Percentiles rank a stretch among this genome's conserved stretches.
Conservation (phyloP, 2,113 vertebrate species). For the Channa maculata region DNA sequence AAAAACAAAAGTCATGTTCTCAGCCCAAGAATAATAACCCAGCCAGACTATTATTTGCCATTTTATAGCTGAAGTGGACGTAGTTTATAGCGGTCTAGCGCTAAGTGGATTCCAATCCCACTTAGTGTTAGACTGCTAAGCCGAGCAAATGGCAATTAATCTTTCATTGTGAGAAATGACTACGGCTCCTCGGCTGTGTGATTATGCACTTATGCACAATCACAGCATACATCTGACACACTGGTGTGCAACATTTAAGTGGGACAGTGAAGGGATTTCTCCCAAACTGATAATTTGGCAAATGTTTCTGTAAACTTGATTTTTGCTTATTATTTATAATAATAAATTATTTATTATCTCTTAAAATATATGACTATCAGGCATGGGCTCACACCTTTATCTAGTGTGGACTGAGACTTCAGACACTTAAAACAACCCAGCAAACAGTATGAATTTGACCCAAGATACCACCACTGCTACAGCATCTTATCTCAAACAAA, state of each 20-base stretch:
- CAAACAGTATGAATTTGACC: background rate
- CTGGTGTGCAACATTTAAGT: background rate
- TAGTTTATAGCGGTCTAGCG: no score
- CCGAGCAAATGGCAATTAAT: slow-evolving; percentile 1
- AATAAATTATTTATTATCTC: background rate
- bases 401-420: background rate
- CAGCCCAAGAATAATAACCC: background rate
- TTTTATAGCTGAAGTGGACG: slow-evolving; percentile 6
- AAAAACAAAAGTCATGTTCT: background rate
- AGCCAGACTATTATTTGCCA: background rate
- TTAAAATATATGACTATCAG: background rate
- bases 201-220: background rate
- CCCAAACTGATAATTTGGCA: no score
- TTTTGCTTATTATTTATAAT: no score
- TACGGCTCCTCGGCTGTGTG: background rate
- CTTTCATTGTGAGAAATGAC: background rate
- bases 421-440: no score
- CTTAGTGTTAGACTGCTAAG: background rate
- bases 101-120: background rate
- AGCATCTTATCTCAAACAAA: background rate
- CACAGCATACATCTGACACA: background rate
- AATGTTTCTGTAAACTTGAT: background rate
- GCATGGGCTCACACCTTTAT: background rate
- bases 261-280: no score
- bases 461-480: background rate